These are phyloP conservation scores for Larimichthys crocea DNA, from an alignment of 2,113 vertebrate species.

Conservation along the genomic window DNA sequence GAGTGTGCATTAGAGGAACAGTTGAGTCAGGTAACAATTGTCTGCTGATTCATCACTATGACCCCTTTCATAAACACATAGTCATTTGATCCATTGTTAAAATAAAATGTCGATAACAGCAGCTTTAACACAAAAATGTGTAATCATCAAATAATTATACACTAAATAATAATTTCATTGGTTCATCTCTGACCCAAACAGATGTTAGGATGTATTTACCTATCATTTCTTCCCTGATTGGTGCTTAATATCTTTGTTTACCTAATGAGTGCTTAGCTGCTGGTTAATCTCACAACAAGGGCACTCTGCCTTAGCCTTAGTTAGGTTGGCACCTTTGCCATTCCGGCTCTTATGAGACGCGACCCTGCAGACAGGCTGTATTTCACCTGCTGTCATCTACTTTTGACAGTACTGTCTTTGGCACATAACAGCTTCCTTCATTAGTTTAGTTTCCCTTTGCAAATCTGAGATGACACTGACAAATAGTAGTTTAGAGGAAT, in stretches of 20 bases:
- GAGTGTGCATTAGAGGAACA: not conserved
- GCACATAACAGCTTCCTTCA: not conserved
- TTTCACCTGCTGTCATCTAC: not conserved
- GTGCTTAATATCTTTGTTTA: constrained; percentile 50
- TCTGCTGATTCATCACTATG: not conserved
- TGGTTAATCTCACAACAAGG: constrained; percentile 51
- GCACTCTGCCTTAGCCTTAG: constrained; percentile 16
- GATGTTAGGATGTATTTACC: constrained; percentile 53
- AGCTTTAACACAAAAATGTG: not conserved
- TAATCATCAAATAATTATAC: not conserved
- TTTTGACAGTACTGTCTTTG: not conserved
- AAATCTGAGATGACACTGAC: not conserved
- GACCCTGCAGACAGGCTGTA: not conserved
- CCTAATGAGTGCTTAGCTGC: constrained; percentile 41
- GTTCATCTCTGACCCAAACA: constrained; percentile 29
- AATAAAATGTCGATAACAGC: not conserved
- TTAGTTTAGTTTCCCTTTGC: not conserved
- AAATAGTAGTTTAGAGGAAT: not conserved
- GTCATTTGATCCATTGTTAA: not conserved
- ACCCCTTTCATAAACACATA: not conserved
- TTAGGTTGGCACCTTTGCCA: constrained; percentile 14
- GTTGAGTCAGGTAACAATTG: not conserved
- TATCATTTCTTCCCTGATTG: constrained; percentile 46
- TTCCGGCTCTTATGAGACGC: not conserved
- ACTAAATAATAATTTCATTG: constrained; percentile 4